phyloP scores from a whole-genome alignment of 2,113 vertebrate genomes.

The Montifringilla adamsi region DNA sequence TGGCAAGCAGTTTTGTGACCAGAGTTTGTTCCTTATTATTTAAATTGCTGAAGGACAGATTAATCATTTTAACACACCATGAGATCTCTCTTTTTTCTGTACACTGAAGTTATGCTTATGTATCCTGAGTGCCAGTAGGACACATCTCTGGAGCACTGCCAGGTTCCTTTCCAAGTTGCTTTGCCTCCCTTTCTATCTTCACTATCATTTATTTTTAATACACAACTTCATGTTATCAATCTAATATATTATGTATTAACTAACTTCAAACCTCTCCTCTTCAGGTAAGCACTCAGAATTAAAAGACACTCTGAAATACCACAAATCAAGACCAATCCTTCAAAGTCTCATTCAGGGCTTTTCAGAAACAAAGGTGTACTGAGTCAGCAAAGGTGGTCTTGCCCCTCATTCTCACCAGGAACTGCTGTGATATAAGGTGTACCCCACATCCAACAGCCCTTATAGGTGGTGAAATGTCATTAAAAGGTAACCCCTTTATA shows the following conservation, averaged over 20 bases:
- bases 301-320: not conserved
- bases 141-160: not conserved
- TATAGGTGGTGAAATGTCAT: not conserved
- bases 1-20: not conserved
- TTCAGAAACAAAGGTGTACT: not conserved
- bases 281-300: not conserved
- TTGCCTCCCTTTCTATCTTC: not conserved
- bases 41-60: not conserved
- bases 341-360: not conserved
- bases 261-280: not conserved
- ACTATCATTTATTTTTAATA: not conserved
- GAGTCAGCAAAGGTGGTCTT: not conserved
- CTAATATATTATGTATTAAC: not conserved
- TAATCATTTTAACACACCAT: not conserved
- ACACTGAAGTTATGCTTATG: not conserved
- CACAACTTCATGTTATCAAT: not conserved
- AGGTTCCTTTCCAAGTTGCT: not conserved
- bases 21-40: not conserved
- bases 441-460: not conserved
- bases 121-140: not conserved
- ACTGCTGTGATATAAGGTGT: not conserved
- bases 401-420: not conserved
- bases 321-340: not conserved
- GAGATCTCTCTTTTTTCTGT: not conserved
- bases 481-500: not conserved